A percentile compares a stretch with the other conserved stretches of the same genome.
Evolutionary conservation across 2,888 invertebrate species (phyloP).

Genomic region (Panopea generosa): DNA sequence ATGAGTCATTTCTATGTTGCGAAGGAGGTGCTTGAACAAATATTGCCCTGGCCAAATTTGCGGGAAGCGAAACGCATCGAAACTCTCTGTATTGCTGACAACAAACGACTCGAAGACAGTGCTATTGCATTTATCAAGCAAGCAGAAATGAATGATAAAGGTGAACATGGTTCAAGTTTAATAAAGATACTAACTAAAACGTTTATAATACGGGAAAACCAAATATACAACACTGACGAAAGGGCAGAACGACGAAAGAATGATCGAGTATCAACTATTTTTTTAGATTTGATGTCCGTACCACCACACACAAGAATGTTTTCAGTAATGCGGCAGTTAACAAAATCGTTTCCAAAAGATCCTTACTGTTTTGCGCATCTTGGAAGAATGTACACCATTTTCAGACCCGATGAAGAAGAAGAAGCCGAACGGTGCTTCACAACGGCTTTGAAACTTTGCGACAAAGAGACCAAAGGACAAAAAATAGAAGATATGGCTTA

Average conservation of each 20-base stretch:
- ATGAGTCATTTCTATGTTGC: slow-evolving; percentile 50
- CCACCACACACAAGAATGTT: slow-evolving; percentile 50
- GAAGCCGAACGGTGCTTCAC: slow-evolving; percentile 38
- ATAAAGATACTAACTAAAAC: slow-evolving; percentile 47
- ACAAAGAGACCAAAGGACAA: slow-evolving; percentile 9
- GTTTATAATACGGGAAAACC: slow-evolving; percentile 58
- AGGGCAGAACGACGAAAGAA: slow-evolving; percentile 19
- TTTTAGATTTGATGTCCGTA: slow-evolving; percentile 35
- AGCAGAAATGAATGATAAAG: slow-evolving; percentile 29
- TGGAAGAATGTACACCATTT: slow-evolving; percentile 43
- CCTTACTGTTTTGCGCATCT: slow-evolving; percentile 52
- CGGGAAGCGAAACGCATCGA: neutral
- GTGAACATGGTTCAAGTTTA: slow-evolving; percentile 19
- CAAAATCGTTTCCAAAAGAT: slow-evolving; percentile 45
- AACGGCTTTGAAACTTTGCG: slow-evolving; percentile 48
- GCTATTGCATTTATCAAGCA: slow-evolving; percentile 51
- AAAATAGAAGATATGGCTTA: slow-evolving; percentile 16
- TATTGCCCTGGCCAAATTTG: slow-evolving; percentile 22
- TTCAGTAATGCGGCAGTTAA: slow-evolving; percentile 40
- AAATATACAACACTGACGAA: slow-evolving; percentile 29
- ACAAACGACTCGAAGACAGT: slow-evolving; percentile 41
- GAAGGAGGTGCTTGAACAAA: slow-evolving; percentile 53
- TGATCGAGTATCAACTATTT: slow-evolving; percentile 2
- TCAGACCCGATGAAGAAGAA: slow-evolving; percentile 38
- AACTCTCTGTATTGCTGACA: slow-evolving; percentile 38